These are phyloP conservation scores for Lytechinus pictus DNA, from an alignment of 35 echinoderm and acorn worm genomes.

Conservation along the genomic window DNA sequence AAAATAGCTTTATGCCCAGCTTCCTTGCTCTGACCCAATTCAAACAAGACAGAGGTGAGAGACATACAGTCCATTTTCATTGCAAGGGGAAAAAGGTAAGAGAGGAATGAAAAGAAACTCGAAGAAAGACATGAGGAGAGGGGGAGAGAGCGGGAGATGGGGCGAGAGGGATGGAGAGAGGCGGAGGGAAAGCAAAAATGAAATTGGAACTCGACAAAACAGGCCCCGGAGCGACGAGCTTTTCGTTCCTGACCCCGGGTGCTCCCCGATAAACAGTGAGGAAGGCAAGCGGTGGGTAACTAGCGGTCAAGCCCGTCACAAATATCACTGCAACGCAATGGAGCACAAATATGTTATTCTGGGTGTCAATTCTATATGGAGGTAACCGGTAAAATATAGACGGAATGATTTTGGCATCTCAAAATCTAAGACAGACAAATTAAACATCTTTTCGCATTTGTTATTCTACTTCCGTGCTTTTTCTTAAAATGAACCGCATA, in stretches of 20 bases:
- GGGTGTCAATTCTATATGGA: neutral
- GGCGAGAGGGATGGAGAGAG: neutral
- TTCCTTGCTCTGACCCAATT: constrained; percentile 47
- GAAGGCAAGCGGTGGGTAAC: constrained; percentile 46
- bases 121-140: constrained; percentile 10
- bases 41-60: constrained; percentile 38
- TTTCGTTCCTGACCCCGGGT: constrained; percentile 36
- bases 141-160: neutral
- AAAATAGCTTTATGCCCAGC: constrained; percentile 19
- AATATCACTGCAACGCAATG: neutral
- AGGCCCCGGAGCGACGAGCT: constrained; percentile 49
- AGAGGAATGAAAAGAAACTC: constrained; percentile 21
- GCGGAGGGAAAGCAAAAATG: constrained; percentile 24
- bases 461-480: too few relatives aligned
- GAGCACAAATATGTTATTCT: constrained; percentile 43
- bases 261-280: constrained; percentile 33
- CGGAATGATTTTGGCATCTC: neutral
- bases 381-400: neutral
- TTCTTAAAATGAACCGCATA: too few relatives aligned
- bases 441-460: too few relatives aligned
- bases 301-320: constrained; percentile 37
- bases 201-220: constrained; percentile 66
- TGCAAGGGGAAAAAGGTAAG: constrained; percentile 37
- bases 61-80: constrained; percentile 7
- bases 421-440: too few relatives aligned